Base-by-base conservation (phyloP, 2,797 vertebrate species). In the Pangasius sanitwongsei region DNA sequence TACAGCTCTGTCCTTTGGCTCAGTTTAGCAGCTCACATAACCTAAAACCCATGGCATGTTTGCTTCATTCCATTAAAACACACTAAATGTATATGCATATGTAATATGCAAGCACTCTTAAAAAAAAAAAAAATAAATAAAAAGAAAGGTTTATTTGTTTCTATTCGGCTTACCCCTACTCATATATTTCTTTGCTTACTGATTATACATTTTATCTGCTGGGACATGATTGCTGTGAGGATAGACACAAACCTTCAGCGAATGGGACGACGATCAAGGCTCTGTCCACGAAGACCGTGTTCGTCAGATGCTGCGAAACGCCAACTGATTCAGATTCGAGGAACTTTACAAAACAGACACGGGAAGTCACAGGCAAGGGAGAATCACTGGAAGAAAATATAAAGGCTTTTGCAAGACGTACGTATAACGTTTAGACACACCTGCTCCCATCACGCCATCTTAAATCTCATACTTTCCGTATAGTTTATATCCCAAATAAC, bases 311-410 rank as follows among this genome's bases (percentile, higher is more conserved):
- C 94, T 99, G 99, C 81, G 98, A 98, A 95, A 99, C 98, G 93
- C 98, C 98, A 93, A 99, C 98, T 1, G 98, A 99, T 93, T 99
- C 98, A 44, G 98, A 94, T 93, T 99, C 98, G 94, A 97, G 97
- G 97, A 99, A 99, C 97, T 99, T 99, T 98, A 99, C 98, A 99
- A 99, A 99, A 97, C 99, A 99, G 94, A 99, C 99, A 95, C 99
- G 98, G 93, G 99, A 99, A 91, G 99, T 99, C 94, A 99, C 98
- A 94, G 99, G 99, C 97, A 99, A 97, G 96, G 98, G 98, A 94
- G 99, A 99, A 94, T 99, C 99, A 97, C 99, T 99, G 96, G 91
- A 97, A 97, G 92, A 96, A 94, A 96, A 96, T 93, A 97, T 94
- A 96, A 92, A 96, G 88, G 94, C 91, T 96, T 96, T 96, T 96